Base-by-base conservation (phyloP, 2,797 vertebrate genomes). In the Scolopax bukidnonensis region DNA sequence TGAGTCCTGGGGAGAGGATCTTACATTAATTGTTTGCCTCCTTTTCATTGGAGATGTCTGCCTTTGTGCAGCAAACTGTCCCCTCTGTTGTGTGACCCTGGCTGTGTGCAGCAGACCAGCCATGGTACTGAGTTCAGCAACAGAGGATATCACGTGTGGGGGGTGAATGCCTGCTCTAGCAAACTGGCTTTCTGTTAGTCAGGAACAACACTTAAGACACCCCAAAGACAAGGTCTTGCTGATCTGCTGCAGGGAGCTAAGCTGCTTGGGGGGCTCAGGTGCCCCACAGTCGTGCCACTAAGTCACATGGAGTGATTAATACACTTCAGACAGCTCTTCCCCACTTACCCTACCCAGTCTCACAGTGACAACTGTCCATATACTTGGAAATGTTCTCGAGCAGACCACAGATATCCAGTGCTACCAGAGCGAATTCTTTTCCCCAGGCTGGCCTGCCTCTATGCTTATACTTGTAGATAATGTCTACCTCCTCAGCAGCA, bases 1-100 rank as follows among this genome's bases (percentile, higher is more conserved):
- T 3, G 6, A 65, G 45, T 28, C 16, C 48, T 0, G 7, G 24
- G 0, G 3, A 89, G 33, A 73, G 16, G 11, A 12, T 85, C 45
- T 50, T 45, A 23, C 12, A 16, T 16, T 9, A 36, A 18, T 10
- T 38, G 12, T 94, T 68, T 78, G 25, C 16, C 36, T 36, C 36
- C 16, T 64, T 67, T 65, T 78, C 19, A 63, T 14, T 3, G 4
- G 70, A 59, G 32, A 45, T 0, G 0, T 56, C 47, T 80, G 24
- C 65, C 32, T 74, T 81, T 41, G 7, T 60, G 61, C 67, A 78
- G 57, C 56, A 51, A 77, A 51, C 32, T 23, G 10, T 30, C 17
- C 67, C 47, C 4, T 3, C 2, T 6, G 30, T 5, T 33, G 19
- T 16, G 47, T 56, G 73, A 74, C 15, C 9, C 68, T 21, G 73